phyloP scores from a whole-genome alignment of 2,113 vertebrate genomes.

The Circaetus gallicus region DNA sequence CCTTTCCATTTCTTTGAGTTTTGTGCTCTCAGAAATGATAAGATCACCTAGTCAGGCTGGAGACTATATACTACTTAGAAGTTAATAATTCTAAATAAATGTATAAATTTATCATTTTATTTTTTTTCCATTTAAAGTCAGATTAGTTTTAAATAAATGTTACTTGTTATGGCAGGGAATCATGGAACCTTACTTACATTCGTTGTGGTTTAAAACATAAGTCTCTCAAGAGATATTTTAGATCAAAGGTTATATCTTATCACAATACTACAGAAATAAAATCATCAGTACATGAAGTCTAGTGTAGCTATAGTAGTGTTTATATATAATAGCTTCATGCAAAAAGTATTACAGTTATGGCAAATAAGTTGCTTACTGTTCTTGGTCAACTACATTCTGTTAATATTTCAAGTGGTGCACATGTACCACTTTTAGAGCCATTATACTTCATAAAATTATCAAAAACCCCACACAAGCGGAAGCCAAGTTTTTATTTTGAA shows the following conservation, averaged over 20 bases:
- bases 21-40: background rate
- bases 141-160: background rate
- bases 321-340: background rate
- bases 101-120: background rate
- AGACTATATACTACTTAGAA: background rate
- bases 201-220: background rate
- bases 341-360: background rate
- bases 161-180: background rate
- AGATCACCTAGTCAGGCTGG: background rate
- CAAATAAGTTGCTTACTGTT: background rate
- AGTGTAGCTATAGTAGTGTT: background rate
- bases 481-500: background rate
- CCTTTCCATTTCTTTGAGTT: background rate
- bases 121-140: background rate
- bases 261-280: background rate
- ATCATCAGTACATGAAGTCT: background rate
- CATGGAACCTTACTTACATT: background rate
- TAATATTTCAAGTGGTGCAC: background rate
- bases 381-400: background rate
- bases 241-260: background rate
- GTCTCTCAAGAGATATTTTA: background rate
- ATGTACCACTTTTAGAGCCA: background rate
- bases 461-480: background rate
- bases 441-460: background rate
- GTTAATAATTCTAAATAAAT: background rate